Evolutionary conservation across 2,113 vertebrate genomes (phyloP).

Genomic region (Chroicocephalus ridibundus): DNA sequence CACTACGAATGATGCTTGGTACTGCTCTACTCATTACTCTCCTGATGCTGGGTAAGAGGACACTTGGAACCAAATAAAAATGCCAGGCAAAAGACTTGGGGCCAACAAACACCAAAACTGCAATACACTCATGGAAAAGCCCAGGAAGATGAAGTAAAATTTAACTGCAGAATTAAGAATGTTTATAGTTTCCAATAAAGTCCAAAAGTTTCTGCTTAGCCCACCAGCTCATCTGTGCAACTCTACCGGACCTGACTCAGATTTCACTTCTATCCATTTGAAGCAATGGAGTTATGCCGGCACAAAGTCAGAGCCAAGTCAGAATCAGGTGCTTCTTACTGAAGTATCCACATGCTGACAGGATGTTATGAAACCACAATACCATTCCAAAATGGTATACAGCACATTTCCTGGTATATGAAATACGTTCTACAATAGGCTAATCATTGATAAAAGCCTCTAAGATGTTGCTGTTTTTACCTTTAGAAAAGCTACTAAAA

Average conservation of each 20-base stretch:
- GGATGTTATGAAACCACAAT: conserved; percentile 36
- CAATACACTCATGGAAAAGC: not conserved
- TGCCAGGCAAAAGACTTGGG: not conserved
- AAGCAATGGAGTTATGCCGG: not conserved
- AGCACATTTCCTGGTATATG: not conserved
- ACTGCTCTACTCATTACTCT: not conserved
- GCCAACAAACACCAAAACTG: not conserved
- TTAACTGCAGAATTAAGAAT: not conserved
- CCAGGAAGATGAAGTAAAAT: not conserved
- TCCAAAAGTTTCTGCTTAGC: not conserved
- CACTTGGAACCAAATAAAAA: not conserved
- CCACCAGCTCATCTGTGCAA: not conserved
- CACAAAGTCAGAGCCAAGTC: not conserved
- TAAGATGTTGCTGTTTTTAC: conserved; percentile 1
- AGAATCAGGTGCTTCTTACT: not conserved
- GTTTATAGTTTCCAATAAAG: not conserved
- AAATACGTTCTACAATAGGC: not conserved
- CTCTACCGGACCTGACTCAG: not conserved
- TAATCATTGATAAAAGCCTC: conserved; percentile 40
- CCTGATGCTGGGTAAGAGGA: not conserved
- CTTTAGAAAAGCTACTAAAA: not conserved
- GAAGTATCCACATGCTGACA: not conserved
- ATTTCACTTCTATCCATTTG: not conserved
- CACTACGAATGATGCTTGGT: not conserved
- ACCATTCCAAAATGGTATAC: not conserved